These are phyloP conservation scores for Pteria penguin DNA, from an alignment of 2,888 invertebrate species.

Conservation along the genomic window DNA sequence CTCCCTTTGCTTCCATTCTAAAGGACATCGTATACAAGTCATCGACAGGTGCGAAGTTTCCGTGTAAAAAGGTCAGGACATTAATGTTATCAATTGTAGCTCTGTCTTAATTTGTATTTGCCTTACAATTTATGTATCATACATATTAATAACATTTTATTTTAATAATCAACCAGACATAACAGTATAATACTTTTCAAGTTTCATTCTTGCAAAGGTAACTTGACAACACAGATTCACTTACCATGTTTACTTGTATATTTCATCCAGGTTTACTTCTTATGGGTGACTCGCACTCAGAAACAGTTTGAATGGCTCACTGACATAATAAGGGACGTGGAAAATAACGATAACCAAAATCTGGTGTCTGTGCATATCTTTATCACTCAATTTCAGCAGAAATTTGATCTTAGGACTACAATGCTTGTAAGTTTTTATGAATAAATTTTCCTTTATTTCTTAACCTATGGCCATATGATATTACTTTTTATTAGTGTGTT, in stretches of 20 bases:
- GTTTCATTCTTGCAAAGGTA: not conserved
- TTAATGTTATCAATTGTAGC: too few relatives aligned
- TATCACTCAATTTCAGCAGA: slow-evolving; percentile 85
- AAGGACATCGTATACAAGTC: slow-evolving; percentile 83
- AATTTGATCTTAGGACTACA: slow-evolving; percentile 85
- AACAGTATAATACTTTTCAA: not conserved
- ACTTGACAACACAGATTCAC: not conserved
- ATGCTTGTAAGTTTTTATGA: slow-evolving; percentile 82
- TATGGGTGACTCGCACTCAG: slow-evolving; percentile 85
- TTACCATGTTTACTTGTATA: not conserved
- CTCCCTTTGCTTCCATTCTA: slow-evolving; percentile 85
- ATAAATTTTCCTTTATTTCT: too few relatives aligned
- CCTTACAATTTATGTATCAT: too few relatives aligned
- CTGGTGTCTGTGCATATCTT: slow-evolving; percentile 84
- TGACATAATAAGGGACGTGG: slow-evolving; percentile 84
- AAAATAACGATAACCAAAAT: slow-evolving; percentile 81
- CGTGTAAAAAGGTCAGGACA: slow-evolving; percentile 77
- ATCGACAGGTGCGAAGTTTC: slow-evolving; percentile 60
- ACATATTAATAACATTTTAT: too few relatives aligned
- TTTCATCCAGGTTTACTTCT: slow-evolving; percentile 82
- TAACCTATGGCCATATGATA: too few relatives aligned
- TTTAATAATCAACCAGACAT: too few relatives aligned
- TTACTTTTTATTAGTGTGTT: too few relatives aligned
- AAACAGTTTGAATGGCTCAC: slow-evolving; percentile 85
- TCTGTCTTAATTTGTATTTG: too few relatives aligned